These are phyloP conservation scores for Denticeps clupeoides DNA, from an alignment of 2,797 vertebrate species.

Conservation along the genomic window DNA sequence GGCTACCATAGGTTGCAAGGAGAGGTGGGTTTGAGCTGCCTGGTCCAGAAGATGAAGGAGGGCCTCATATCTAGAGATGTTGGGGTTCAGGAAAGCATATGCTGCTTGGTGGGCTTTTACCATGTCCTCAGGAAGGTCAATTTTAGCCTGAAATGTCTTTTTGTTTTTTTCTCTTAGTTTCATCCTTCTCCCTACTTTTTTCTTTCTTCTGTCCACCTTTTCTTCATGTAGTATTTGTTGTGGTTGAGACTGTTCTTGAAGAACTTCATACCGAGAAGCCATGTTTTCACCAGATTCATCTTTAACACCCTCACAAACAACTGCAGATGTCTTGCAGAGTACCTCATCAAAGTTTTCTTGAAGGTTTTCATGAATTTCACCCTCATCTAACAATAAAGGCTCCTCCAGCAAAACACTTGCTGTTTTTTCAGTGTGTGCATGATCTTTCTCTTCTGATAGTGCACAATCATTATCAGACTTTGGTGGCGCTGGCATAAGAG, in stretches of 20 bases:
- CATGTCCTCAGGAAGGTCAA: conserved; percentile 69
- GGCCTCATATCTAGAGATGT: conserved; percentile 76
- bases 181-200: conserved; percentile 38
- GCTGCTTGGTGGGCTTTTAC: conserved; percentile 73
- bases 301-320: conserved; percentile 9
- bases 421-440: conserved; percentile 1
- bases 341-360: conserved; percentile 6
- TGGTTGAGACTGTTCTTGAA: conserved; percentile 6
- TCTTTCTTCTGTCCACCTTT: conserved; percentile 33
- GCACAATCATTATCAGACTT: conserved; percentile 1
- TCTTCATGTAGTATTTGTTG: conserved; percentile 21
- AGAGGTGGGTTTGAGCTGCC: conserved; percentile 69
- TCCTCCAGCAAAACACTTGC: background rate
- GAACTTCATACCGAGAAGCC: conserved; percentile 17
- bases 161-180: conserved; percentile 41
- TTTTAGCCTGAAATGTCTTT: conserved; percentile 47
- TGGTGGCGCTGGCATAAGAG: conserved; percentile 26
- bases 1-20: conserved; percentile 69
- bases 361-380: conserved; percentile 3
- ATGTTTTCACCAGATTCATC: conserved; percentile 21
- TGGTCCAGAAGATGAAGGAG: conserved; percentile 66
- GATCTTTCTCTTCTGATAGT: background rate
- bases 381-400: conserved; percentile 18
- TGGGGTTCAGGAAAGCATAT: conserved; percentile 72
- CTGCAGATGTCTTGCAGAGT: conserved; percentile 1